Evolutionary conservation across 2,797 vertebrate species (phyloP).

Genomic region (Urosaurus nigricauda): DNA sequence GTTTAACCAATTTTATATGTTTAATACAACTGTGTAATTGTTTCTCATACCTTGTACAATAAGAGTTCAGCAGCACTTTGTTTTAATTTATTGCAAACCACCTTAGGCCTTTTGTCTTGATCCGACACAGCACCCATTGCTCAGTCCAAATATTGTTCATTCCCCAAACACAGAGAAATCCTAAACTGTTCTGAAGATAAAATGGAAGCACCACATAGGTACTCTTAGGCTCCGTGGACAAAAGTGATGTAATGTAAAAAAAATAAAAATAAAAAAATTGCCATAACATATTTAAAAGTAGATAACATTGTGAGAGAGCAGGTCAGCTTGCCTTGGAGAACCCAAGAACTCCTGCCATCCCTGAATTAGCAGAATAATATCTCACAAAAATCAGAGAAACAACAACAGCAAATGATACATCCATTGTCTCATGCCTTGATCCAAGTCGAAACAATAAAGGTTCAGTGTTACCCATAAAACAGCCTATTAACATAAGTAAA

Average conservation of each 20-base stretch:
- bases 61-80: no score
- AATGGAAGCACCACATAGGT: not conserved
- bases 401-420: constrained; percentile 10
- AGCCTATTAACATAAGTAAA: constrained; percentile 27
- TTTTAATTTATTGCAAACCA: no score
- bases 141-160: not conserved
- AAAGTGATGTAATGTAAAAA: not conserved
- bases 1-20: no score
- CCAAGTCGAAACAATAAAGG: constrained; percentile 34
- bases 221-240: not conserved
- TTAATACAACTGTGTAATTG: no score
- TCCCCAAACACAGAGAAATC: no score
- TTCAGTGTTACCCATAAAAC: constrained; percentile 14
- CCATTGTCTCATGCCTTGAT: not conserved
- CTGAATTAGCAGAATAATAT: not conserved
- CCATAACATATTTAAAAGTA: not conserved
- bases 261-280: not conserved
- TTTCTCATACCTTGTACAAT: no score
- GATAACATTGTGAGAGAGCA: no score
- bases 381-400: not conserved
- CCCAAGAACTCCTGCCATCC: not conserved
- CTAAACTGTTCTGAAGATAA: not conserved
- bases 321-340: not conserved
- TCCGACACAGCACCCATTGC: no score
- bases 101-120: no score